phyloP scores from a whole-genome alignment of 2,888 invertebrate species.

The Celastrina argiolus region DNA sequence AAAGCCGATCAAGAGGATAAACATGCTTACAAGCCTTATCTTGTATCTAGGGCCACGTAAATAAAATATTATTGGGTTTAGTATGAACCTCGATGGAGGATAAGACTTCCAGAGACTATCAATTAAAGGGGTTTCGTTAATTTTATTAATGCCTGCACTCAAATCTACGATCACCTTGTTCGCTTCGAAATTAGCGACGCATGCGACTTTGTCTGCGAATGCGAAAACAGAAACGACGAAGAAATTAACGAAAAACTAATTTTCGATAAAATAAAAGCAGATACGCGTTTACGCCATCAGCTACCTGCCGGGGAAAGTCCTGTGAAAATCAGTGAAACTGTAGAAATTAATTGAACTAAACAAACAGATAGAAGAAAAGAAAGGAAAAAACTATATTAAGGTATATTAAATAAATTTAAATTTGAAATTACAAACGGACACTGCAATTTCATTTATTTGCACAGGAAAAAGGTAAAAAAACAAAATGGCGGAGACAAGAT shows the following conservation, averaged over 20 bases:
- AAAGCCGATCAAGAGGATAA: background rate
- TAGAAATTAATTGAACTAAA: no score
- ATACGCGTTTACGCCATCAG: no score
- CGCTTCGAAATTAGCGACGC: slow-evolving; percentile 68
- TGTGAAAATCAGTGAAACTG: no score
- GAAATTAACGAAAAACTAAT: no score
- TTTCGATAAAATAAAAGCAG: no score
- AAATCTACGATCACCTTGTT: slow-evolving; percentile 73
- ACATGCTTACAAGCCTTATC: background rate
- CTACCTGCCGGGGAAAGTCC: no score
- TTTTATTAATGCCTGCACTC: slow-evolving; percentile 71
- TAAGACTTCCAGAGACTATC: slow-evolving; percentile 62
- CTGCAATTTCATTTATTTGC: background rate
- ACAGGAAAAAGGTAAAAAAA: slow-evolving; percentile 58
- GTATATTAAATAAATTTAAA: background rate
- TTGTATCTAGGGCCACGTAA: slow-evolving; percentile 13
- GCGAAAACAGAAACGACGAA: no score
- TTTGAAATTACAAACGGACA: background rate
- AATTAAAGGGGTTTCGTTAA: slow-evolving; percentile 75
- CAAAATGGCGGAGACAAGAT: slow-evolving; percentile 73
- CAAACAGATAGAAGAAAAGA: no score
- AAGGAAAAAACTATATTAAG: no score
- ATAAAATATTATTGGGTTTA: slow-evolving; percentile 21
- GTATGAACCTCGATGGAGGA: slow-evolving; percentile 57
- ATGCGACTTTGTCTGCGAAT: background rate